Base-by-base conservation (phyloP, 2,113 vertebrate genomes). In the Amblyopsis rosae region DNA sequence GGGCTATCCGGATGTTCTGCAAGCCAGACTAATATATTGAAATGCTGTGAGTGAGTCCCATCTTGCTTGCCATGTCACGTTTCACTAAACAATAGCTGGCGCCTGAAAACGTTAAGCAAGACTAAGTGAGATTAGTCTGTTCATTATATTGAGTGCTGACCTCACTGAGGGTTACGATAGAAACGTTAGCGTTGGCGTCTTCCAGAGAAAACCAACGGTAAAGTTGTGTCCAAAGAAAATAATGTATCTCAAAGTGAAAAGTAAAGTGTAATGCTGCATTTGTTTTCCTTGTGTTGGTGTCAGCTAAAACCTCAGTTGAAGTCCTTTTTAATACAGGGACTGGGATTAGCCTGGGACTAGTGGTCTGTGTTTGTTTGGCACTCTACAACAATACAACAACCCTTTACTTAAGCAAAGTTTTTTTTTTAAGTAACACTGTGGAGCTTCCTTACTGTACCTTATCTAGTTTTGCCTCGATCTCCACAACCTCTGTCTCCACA, bases 401-500 rank as follows among this genome's bases (percentile, higher is more conserved):
- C 3, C 35, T 19, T 19, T 19, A 19, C 19, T 26, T 26, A 10
- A 16, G 54, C 54, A 56, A 56, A 16, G 54, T 56, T 17, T 19
- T 41, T 41, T 41, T 26, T 26, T 26, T 2, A 26, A 26, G 26
- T 26, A 19, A 59, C 8, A 9, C 16, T 17, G 45, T 47, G 59
- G n/a, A 32, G 49, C 56, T 0, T 0, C 73, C 92, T 94, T 83
- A 99, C 26, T 26, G 26, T 26, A 26, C 97, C 96, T 99, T 99
- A 77, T 98, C 97, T 45, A 98, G 92, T 70, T 98, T 99, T 0
- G 95, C 95, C 84, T 99, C 97, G 0, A 98, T 95, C 91, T 99
- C 97, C 80, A 97, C 97, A 57, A 99, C 97, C 80, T 99, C 97
- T 0, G 95, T 97, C 73, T 99, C 97, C 84, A 99, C 97, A 80